Percentiles rank a stretch among this genome's conserved stretches.
Conservation (phyloP, 2,113 vertebrate species). For the Psittacus erithacus region DNA sequence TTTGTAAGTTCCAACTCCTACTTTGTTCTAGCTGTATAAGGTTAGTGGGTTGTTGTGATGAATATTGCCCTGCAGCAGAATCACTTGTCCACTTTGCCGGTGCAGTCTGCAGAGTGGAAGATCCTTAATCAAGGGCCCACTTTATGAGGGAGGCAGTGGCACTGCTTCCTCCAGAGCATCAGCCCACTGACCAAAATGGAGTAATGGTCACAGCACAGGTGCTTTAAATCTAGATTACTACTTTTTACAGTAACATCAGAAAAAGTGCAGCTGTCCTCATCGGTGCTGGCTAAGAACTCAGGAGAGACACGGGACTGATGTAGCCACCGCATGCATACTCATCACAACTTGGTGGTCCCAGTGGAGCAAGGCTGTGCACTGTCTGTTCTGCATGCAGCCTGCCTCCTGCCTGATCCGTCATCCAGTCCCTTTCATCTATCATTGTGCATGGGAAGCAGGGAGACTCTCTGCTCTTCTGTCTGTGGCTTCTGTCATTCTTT, state of each 20-base stretch:
- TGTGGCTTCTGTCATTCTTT: slow-evolving; percentile 53
- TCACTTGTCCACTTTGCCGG: neutral
- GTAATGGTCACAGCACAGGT: neutral
- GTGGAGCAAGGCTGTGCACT: neutral
- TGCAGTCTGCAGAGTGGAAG: neutral
- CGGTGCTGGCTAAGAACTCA: neutral
- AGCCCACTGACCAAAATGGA: neutral
- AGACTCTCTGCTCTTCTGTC: slow-evolving; percentile 16
- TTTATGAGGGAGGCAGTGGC: neutral
- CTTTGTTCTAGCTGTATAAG: neutral
- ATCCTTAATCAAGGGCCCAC: neutral
- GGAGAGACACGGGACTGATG: neutral
- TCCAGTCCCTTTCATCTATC: slow-evolving; percentile 30
- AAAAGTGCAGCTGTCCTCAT: neutral
- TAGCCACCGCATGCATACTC: neutral
- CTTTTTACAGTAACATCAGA: neutral
- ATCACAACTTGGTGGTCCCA: neutral
- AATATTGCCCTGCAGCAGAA: neutral
- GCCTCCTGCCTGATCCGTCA: slow-evolving; percentile 4
- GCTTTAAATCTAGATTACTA: neutral
- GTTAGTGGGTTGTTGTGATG: neutral
- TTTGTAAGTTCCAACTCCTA: neutral
- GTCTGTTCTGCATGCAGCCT: slow-evolving; percentile 37
- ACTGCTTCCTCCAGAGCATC: neutral
- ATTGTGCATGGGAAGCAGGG: slow-evolving; percentile 51